phyloP scores from a whole-genome alignment of 2,888 invertebrate species.

The Drosophila koepferae region DNA sequence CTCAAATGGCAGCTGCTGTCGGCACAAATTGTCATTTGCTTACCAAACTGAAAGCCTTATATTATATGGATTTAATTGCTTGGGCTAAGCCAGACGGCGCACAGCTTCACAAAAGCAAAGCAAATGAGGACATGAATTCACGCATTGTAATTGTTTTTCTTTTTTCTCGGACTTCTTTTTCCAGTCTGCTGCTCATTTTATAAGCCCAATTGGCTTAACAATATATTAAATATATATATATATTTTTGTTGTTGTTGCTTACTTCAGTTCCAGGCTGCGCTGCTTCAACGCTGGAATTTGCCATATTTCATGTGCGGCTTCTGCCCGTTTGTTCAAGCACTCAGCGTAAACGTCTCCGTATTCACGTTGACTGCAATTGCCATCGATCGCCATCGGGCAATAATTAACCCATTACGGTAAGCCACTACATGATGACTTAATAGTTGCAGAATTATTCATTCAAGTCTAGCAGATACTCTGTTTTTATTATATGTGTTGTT shows the following conservation, averaged over 20 bases:
- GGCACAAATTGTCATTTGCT: slow-evolving; percentile 29
- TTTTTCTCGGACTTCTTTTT: slow-evolving; percentile 17
- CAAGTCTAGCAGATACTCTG: neutral
- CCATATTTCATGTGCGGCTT: slow-evolving; percentile 95
- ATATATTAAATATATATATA: too few species aligned
- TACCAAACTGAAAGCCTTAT: slow-evolving; percentile 21
- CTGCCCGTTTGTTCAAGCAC: slow-evolving; percentile 94
- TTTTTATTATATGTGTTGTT: neutral
- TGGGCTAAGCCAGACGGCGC: neutral
- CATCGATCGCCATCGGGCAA: slow-evolving; percentile 93
- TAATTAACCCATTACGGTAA: slow-evolving; percentile 90
- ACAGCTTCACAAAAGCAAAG: slow-evolving; percentile 10
- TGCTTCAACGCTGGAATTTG: slow-evolving; percentile 94
- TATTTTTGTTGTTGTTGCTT: neutral
- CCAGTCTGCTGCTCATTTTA: slow-evolving; percentile 13
- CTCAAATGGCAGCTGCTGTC: slow-evolving; percentile 41
- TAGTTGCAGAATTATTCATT: too few species aligned
- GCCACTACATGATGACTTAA: slow-evolving; percentile 55
- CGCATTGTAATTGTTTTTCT: slow-evolving; percentile 7
- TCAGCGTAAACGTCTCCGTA: slow-evolving; percentile 95
- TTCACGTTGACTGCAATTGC: slow-evolving; percentile 95
- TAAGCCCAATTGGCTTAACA: slow-evolving; percentile 8
- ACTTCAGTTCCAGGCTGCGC: slow-evolving; percentile 93
- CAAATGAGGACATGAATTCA: slow-evolving; percentile 3
- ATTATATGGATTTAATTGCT: slow-evolving; percentile 28